Conservation (phyloP, 2,113 vertebrate genomes). For the Sebastes schlegelii region DNA sequence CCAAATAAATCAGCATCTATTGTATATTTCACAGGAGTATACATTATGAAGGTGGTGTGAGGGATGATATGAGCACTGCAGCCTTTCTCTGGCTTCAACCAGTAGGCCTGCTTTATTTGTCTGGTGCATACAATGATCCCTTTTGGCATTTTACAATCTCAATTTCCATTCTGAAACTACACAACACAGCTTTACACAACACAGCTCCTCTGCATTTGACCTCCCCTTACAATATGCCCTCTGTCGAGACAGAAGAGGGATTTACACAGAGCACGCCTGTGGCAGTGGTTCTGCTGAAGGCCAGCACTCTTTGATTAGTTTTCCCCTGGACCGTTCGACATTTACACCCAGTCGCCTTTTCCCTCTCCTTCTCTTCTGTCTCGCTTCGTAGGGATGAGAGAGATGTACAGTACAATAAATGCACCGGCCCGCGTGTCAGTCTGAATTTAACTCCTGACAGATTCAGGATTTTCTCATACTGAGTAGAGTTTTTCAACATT, state of each 20-base stretch:
- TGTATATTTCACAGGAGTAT: neutral
- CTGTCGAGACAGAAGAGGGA: conserved; percentile 66
- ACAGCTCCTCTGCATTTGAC: conserved; percentile 71
- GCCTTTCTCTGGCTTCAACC: conserved; percentile 13
- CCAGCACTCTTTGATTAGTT: conserved; percentile 72
- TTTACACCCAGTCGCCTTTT: conserved; percentile 58
- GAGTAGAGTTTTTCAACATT: conserved; percentile 31
- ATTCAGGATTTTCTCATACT: conserved; percentile 9
- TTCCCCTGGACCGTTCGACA: conserved; percentile 56
- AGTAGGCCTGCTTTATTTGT: conserved; percentile 27
- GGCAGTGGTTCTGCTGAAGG: conserved; percentile 64
- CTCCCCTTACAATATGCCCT: conserved; percentile 61
- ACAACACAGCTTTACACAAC: conserved; percentile 61
- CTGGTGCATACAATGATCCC: conserved; percentile 42
- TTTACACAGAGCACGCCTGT: conserved; percentile 67
- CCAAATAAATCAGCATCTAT: neutral
- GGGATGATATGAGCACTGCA: neutral
- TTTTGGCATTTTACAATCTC: conserved; percentile 59
- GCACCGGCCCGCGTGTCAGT: neutral
- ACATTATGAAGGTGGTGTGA: neutral
- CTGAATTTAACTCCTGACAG: conserved; percentile 44
- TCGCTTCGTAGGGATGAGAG: conserved; percentile 22
- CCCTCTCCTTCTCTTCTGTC: conserved; percentile 2
- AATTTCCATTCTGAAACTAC: conserved; percentile 62
- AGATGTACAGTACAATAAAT: conserved; percentile 44